Evolutionary conservation across 2,888 invertebrate genomes (phyloP), one percentile per base, ranked within the genome.

Genomic region (Cacoxenus indagator): DNA sequence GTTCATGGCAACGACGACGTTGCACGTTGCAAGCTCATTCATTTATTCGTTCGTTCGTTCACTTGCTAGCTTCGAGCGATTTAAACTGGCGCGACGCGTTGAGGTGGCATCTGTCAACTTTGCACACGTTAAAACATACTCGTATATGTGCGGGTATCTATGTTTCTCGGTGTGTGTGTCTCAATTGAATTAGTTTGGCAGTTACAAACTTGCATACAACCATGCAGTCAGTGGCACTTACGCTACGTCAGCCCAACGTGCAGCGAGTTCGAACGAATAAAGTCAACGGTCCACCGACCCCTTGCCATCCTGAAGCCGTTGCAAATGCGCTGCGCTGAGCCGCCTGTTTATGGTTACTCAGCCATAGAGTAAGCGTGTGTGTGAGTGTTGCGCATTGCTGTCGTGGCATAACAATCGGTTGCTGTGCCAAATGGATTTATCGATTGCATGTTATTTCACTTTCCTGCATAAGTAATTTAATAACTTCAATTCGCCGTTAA

Each of bases 181-280:
- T 82, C 78, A 82, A 84, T 82, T 77, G 82, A 82, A 82, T 84
- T 82, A 78, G 81, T 82, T 84, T 76, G 78, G 76, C 76, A 78
- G 82, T 75, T 75, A 64, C 73, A 71, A 70, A 72, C 67, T 62
- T 26, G 72, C 68, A 69, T 61, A 64, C 62, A 66, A 66, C 66
- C 59, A 72, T 27, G 66, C 27, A 67, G n/a, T n/a, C n/a, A n/a
- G n/a, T n/a, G n/a, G n/a, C n/a, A n/a, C n/a, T n/a, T n/a, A n/a
- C n/a, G n/a, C n/a, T n/a, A n/a, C n/a, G n/a, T n/a, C n/a, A n/a
- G n/a, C n/a, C n/a, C n/a, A n/a, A n/a, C n/a, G n/a, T n/a, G n/a
- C n/a, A n/a, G n/a, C n/a, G n/a, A n/a, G n/a, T n/a, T n/a, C n/a
- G n/a, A n/a, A n/a, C n/a, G n/a, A n/a, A n/a, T n/a, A n/a, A n/a